phyloP scores from a whole-genome alignment of 2,888 invertebrate genomes.

The Pyrgus malvae region DNA sequence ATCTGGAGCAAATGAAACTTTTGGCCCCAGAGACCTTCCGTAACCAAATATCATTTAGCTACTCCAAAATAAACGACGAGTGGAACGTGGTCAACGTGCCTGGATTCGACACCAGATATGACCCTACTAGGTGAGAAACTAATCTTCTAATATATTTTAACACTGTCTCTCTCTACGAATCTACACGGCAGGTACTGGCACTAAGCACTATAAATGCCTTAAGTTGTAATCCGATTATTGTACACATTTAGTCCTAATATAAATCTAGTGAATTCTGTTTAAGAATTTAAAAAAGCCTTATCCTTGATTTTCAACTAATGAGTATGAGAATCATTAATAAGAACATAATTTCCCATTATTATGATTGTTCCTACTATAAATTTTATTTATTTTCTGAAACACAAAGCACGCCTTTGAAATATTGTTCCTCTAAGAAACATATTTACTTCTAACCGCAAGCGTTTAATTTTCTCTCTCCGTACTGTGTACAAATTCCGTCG shows the following conservation, averaged over 20 bases:
- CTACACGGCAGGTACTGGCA: too few species aligned
- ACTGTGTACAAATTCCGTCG: conserved; percentile 25
- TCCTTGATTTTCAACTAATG: too few species aligned
- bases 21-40: conserved; percentile 89
- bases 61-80: conserved; percentile 89
- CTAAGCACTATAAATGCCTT: too few species aligned
- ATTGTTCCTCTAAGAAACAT: conserved; percentile 7
- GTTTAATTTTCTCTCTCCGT: conserved; percentile 16
- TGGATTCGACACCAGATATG: conserved; percentile 89
- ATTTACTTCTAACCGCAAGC: conserved; percentile 14
- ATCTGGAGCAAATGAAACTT: conserved; percentile 95
- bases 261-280: too few species aligned
- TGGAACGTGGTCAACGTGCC: conserved; percentile 94
- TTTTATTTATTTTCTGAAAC: neutral
- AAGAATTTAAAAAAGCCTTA: too few species aligned
- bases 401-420: neutral
- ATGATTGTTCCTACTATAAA: neutral
- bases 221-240: too few species aligned
- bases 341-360: too few species aligned
- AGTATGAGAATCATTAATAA: too few species aligned
- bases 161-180: neutral
- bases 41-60: conserved; percentile 95
- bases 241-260: too few species aligned
- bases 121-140: conserved; percentile 90
- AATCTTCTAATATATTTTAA: neutral